A percentile compares a stretch with the other conserved stretches of the same genome.
These are phyloP conservation scores for Pinctada fucata DNA, from an alignment of 2,888 invertebrate genomes.

Conservation along the genomic window DNA sequence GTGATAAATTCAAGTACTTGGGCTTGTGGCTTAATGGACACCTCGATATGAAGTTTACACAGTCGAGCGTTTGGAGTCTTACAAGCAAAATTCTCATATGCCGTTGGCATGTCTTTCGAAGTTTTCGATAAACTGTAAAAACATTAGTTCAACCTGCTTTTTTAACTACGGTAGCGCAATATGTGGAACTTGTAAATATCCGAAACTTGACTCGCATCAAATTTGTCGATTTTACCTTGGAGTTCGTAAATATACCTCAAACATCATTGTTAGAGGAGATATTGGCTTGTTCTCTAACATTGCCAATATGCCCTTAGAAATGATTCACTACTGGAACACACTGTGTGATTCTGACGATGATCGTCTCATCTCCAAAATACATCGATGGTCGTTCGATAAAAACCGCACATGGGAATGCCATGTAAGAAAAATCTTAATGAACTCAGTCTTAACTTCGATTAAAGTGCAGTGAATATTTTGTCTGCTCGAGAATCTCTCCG, in stretches of 20 bases:
- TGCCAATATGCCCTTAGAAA: not conserved
- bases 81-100: too few relatives aligned
- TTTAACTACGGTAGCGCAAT: not conserved
- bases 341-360: not conserved
- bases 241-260: not conserved
- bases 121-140: not conserved
- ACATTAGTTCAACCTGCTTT: not conserved
- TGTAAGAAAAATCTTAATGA: not conserved
- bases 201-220: not conserved
- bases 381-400: not conserved
- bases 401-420: not conserved
- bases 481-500: too few relatives aligned
- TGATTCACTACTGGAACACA: not conserved
- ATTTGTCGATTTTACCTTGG: not conserved
- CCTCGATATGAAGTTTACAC: not conserved
- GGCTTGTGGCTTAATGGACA: not conserved
- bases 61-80: not conserved
- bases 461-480: too few relatives aligned
- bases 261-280: not conserved
- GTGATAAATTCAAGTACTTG: not conserved
- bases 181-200: not conserved
- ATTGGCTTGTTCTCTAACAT: not conserved
- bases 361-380: not conserved
- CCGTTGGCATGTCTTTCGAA: too few relatives aligned
- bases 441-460: too few relatives aligned